These are phyloP conservation scores for Lasioglossum zephyrum DNA, from an alignment of 2,888 invertebrate genomes.

Conservation along the genomic window DNA sequence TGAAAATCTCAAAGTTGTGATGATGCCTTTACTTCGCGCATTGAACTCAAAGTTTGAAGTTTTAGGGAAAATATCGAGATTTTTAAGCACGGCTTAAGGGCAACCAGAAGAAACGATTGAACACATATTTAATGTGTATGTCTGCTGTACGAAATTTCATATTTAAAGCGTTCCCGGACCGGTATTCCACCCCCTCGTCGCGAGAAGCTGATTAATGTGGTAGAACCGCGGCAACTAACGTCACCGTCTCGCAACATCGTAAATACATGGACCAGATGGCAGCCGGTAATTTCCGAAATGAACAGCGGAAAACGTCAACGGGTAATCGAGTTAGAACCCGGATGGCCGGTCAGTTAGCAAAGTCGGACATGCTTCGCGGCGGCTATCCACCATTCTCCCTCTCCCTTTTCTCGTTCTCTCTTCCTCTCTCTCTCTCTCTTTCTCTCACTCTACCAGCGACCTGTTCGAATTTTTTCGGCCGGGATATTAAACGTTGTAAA, in stretches of 20 bases:
- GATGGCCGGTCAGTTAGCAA: slow-evolving; percentile 48
- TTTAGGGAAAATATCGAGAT: too few species aligned
- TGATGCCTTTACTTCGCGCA: too few species aligned
- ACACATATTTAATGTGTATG: too few species aligned
- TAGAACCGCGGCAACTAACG: slow-evolving; percentile 30
- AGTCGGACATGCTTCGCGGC: slow-evolving; percentile 30
- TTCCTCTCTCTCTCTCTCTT: too few species aligned
- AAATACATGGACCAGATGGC: slow-evolving; percentile 71
- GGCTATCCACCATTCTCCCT: not conserved
- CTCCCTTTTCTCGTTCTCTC: not conserved
- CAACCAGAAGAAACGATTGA: too few species aligned
- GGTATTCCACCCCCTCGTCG: not conserved
- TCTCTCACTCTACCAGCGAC: not conserved
- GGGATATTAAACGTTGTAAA: not conserved
- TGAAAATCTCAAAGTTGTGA: too few species aligned
- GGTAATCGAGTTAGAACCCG: slow-evolving; percentile 50
- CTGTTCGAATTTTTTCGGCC: not conserved
- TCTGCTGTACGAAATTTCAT: not conserved
- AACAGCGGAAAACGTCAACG: slow-evolving; percentile 57
- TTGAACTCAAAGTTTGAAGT: too few species aligned
- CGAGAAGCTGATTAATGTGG: slow-evolving; percentile 62
- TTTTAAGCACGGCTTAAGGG: too few species aligned
- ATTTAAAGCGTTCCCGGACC: not conserved
- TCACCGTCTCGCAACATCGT: slow-evolving; percentile 58
- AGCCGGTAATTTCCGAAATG: slow-evolving; percentile 65